Evolutionary conservation across 2,113 vertebrate species (phyloP), one percentile per base, ranked within the genome.

Genomic region (Gymnorhina tibicen): DNA sequence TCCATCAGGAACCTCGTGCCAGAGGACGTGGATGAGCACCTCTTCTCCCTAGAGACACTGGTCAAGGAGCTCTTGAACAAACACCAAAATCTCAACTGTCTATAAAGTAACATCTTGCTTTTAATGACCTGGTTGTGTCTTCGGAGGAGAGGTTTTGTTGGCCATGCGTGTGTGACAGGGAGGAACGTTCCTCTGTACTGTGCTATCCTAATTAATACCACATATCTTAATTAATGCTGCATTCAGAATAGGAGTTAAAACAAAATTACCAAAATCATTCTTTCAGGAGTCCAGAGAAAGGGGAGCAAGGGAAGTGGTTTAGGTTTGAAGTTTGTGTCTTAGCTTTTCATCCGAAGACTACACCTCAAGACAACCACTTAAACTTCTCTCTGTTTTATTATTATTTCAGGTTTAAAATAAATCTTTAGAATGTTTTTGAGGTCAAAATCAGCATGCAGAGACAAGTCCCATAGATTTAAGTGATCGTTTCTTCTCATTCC

Each of bases 11-110:
- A 95, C 37, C 98, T 99, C 9, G 97, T 99, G 35, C 99, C 99
- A 4, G 99, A 99, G 97, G 99, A 99, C 22, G 97, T 76, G 30
- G 99, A 99, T 24, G 96, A 98, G 37, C 99, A 99, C 94, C 98
- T 99, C 87, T 99, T 99, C 97, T 98, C 98, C 89, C 97, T 99
- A 62, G 99, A 99, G 97, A 98, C 97, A 47, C 97, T 99, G 82
- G 99, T 99, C 88, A 99, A 97, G 82, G 97, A 99, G 81, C 98
- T 98, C 88, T 87, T 99, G 56, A 94, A 97, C 96, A 94, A 92
- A 94, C 96, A 97, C 85, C 95, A 96, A 52, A 96, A 94, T 23
- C 56, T 97, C 24, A 97, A 95, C 5, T 95, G 89, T 59, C 93
- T 96, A 58, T 97, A 63, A 93, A 86, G 72, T 28, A 15, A 62